A percentile compares a stretch with the other conserved stretches of the same genome.
These are phyloP conservation scores for Pardalotus punctatus DNA, from an alignment of 2,113 vertebrate species.

Conservation along the genomic window DNA sequence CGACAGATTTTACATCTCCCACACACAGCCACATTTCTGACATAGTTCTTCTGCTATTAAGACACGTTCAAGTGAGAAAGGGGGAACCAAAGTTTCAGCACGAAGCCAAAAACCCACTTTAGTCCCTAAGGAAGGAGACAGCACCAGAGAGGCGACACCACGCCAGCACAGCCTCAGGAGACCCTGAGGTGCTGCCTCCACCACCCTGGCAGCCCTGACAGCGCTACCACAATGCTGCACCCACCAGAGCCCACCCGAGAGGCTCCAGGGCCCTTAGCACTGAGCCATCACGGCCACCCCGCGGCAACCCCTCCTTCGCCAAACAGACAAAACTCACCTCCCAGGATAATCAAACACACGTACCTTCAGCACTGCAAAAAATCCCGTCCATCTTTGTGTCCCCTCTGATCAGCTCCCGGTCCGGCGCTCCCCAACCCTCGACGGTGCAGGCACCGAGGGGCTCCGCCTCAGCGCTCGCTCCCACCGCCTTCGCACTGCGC, in stretches of 20 bases:
- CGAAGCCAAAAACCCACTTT: rapidly evolving
- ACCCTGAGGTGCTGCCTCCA: too few species aligned
- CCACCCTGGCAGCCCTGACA: background rate
- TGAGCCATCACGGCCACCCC: rapidly evolving
- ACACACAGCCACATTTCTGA: background rate
- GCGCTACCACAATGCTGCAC: rapidly evolving
- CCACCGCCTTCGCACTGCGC: background rate
- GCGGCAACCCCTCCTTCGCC: rapidly evolving
- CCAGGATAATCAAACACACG: background rate
- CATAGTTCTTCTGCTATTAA: rapidly evolving
- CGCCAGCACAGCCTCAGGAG: too few species aligned
- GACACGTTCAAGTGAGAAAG: rapidly evolving
- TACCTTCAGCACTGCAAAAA: background rate
- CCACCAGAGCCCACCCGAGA: rapidly evolving
- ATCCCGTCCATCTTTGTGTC: rapidly evolving
- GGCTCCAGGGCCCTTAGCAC: background rate
- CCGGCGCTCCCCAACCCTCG: too few species aligned
- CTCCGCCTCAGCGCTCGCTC: background rate
- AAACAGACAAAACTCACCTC: background rate
- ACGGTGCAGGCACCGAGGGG: background rate
- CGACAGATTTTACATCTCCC: rapidly evolving
- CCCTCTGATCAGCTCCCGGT: background rate
- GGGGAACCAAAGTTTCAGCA: background rate
- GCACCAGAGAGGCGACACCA: rapidly evolving
- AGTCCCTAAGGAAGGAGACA: rapidly evolving